Conservation (phyloP, 1,140 invertebrate species). For the Nephotettix cincticeps region DNA sequence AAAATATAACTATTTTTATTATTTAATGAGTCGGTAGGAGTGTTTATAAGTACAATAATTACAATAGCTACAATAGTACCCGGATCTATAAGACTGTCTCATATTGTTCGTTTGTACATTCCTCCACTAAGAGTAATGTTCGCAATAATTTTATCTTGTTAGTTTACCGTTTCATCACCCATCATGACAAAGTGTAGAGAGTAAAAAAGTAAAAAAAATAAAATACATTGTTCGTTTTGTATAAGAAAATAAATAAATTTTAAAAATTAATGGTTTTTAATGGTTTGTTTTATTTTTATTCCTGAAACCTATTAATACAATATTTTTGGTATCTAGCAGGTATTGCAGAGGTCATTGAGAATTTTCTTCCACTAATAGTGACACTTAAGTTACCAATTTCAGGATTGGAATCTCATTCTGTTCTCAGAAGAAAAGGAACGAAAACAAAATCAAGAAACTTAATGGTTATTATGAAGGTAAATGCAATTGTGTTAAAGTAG, state of each 20-base stretch:
- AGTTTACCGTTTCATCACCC: neutral
- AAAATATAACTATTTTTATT: conserved; percentile 23
- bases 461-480: too few species aligned
- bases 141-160: conserved; percentile 2
- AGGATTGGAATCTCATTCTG: too few species aligned
- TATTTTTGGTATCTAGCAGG: too few species aligned
- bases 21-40: conserved; percentile 11
- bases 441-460: too few species aligned
- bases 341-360: too few species aligned
- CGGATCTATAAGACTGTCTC: conserved; percentile 9
- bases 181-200: neutral
- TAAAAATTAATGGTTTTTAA: conserved; percentile 1
- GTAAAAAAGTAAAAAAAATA: too few species aligned
- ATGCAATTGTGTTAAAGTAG: too few species aligned
- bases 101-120: neutral
- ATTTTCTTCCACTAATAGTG: too few species aligned
- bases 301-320: too few species aligned
- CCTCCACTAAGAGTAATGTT: neutral
- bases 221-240: conserved; percentile 4
- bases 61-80: conserved; percentile 10
- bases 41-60: conserved; percentile 11
- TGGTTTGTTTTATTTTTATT: neutral
- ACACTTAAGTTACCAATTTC: too few species aligned
- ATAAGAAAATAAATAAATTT: conserved; percentile 7
- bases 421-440: too few species aligned